These are phyloP conservation scores for Etheostoma nigrum DNA, from an alignment of 2,797 vertebrate genomes.

Conservation along the genomic window DNA sequence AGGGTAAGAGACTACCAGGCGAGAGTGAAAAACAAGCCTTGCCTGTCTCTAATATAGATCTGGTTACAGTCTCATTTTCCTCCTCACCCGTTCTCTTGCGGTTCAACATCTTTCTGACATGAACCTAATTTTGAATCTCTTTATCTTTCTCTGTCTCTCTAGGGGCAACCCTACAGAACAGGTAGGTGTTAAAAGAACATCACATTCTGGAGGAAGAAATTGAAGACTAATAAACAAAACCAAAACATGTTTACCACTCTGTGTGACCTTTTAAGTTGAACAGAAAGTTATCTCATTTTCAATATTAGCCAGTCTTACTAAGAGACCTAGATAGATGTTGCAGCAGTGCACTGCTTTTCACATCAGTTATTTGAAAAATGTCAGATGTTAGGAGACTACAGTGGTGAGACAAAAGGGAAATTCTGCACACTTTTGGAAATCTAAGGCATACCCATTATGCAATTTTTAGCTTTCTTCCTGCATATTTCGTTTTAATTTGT, in stretches of 20 bases:
- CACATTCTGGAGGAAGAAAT: constrained; percentile 63
- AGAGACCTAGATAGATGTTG: constrained; percentile 32
- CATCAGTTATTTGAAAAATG: constrained; percentile 43
- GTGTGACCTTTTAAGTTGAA: constrained; percentile 61
- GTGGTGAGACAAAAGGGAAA: constrained; percentile 8
- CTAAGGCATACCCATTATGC: neutral
- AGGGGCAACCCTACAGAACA: constrained; percentile 19
- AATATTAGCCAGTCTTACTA: constrained; percentile 45
- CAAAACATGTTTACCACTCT: constrained; percentile 59
- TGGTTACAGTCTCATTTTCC: constrained; percentile 72
- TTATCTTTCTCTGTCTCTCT: constrained; percentile 48
- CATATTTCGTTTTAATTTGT: neutral
- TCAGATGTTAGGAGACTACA: constrained; percentile 30
- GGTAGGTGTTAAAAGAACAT: constrained; percentile 61
- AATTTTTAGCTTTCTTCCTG: neutral
- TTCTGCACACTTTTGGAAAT: constrained; percentile 2
- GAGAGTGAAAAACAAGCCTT: constrained; percentile 75
- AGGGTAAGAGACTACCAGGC: constrained; percentile 64
- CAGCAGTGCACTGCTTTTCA: constrained; percentile 17
- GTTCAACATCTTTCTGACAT: constrained; percentile 36
- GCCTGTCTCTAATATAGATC: constrained; percentile 61
- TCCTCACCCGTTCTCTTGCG: constrained; percentile 36
- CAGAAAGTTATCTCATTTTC: constrained; percentile 54
- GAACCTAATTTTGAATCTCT: constrained; percentile 63
- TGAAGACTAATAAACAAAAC: constrained; percentile 64